Evolutionary conservation across 2,888 invertebrate species (phyloP).

Genomic region (Cantharis rufa): DNA sequence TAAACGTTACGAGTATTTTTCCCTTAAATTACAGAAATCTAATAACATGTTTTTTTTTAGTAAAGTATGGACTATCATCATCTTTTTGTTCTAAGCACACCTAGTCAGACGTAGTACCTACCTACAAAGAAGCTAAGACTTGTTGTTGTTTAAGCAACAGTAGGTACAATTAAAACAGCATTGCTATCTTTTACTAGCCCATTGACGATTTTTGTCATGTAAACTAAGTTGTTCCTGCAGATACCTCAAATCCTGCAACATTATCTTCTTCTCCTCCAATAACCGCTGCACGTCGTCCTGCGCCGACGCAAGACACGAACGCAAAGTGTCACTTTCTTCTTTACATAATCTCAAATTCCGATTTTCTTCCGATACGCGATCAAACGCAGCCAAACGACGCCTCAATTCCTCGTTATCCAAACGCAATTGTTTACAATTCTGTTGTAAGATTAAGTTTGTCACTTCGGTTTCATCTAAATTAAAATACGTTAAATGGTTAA

Average conservation of each 20-base stretch:
- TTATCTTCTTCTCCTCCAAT: constrained; percentile 73
- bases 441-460: constrained; percentile 46
- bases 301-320: constrained; percentile 66
- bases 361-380: constrained; percentile 65
- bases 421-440: constrained; percentile 60
- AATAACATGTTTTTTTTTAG: background rate
- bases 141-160: constrained; percentile 58
- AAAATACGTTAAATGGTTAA: background rate
- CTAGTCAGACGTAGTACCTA: constrained; percentile 14
- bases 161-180: constrained; percentile 73
- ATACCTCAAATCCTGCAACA: constrained; percentile 70
- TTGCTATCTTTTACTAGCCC: constrained; percentile 70
- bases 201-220: constrained; percentile 49
- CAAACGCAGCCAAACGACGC: constrained; percentile 63
- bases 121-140: constrained; percentile 33
- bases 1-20: background rate
- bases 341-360: constrained; percentile 55
- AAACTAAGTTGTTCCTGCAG: constrained; percentile 62
- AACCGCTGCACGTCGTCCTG: constrained; percentile 75
- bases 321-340: constrained; percentile 67
- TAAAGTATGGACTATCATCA: background rate
- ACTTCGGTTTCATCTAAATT: constrained; percentile 25
- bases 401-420: constrained; percentile 68
- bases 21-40: background rate
- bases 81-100: background rate